phyloP scores from a whole-genome alignment of 2,797 vertebrate species.

The Phrynocephalus forsythii region DNA sequence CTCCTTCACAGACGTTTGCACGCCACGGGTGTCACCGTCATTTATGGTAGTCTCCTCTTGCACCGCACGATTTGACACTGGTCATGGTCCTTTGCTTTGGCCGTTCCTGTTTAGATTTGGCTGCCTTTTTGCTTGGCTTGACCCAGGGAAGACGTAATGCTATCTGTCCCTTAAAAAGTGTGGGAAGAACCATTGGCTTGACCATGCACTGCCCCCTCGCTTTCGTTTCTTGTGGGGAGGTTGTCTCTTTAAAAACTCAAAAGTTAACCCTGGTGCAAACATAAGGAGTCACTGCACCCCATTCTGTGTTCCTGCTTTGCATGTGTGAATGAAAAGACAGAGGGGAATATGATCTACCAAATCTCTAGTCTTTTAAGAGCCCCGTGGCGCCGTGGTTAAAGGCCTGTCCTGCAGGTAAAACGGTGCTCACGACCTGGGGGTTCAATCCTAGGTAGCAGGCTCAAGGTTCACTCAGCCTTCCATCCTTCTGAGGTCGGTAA shows the following conservation, averaged over 20 bases:
- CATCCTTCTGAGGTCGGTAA: too few relatives aligned
- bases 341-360: too few relatives aligned
- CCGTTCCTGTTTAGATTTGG: slow-evolving; percentile 24
- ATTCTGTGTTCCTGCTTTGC: neutral
- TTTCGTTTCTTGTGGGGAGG: neutral
- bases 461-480: too few relatives aligned
- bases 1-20: neutral
- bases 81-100: slow-evolving; percentile 25
- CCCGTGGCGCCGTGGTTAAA: too few relatives aligned
- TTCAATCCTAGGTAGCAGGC: too few relatives aligned
- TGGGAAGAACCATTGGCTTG: neutral
- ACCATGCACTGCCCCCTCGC: neutral
- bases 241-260: neutral
- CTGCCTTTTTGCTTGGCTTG: neutral
- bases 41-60: too few relatives aligned
- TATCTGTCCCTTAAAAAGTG: neutral
- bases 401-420: too few relatives aligned
- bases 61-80: slow-evolving; percentile 17
- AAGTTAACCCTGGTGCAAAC: neutral
- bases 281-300: neutral
- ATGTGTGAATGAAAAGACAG: too few relatives aligned
- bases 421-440: too few relatives aligned
- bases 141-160: slow-evolving; percentile 1
- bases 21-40: neutral
- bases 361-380: neutral